Base-by-base conservation (phyloP, 2,113 vertebrate genomes). In the Pheucticus melanocephalus region DNA sequence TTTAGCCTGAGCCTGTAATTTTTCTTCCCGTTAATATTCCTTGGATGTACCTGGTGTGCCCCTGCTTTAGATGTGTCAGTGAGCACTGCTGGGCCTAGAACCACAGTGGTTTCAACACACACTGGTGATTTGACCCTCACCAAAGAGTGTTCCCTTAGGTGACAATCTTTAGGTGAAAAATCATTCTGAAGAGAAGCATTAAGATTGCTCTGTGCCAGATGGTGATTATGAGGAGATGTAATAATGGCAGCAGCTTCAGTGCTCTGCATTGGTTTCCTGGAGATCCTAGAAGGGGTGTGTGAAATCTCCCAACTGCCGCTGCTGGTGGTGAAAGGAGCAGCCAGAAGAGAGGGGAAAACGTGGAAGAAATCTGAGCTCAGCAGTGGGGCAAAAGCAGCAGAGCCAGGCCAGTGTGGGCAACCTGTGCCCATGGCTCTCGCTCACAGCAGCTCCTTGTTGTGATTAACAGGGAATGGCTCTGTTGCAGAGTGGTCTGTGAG, bases 351-450 rank as follows among this genome's bases (percentile, higher is more conserved):
- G 11, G 30, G 53, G 79, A 82, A 59, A 31, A 16, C 8, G 5
- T 8, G 33, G 64, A 42, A 57, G 24, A 35, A 73, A 85, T 35
- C 6, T 0, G 0, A 87, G 51, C 33, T 86, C 60, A 82, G 60
- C 37, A 48, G 18, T 30, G 25, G 27, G 40, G n/a, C 19, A 61
- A 31, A 31, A 80, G 69, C 2, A 1, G 13, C 47, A 28, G 7
- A 50, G 12, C 24, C 48, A 65, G 37, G 20, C 20, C 7, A 9
- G 40, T 1, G 12, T 23, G 27, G 33, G 31, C 70, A 72, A 51
- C n/a, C 48, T 45, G 56, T 25, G 30, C 30, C 54, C 1, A 0
- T 0, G 0, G 18, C 15, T n/a, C 44, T 68, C 1, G 0, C 35
- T 54, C 73, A 11, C 0, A 3, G 61, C 35, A 78, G 28, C 30